Percentiles rank a stretch among this genome's conserved stretches.
Conservation (phyloP, 2,888 invertebrate species). For the Megastigmus dorsalis region DNA sequence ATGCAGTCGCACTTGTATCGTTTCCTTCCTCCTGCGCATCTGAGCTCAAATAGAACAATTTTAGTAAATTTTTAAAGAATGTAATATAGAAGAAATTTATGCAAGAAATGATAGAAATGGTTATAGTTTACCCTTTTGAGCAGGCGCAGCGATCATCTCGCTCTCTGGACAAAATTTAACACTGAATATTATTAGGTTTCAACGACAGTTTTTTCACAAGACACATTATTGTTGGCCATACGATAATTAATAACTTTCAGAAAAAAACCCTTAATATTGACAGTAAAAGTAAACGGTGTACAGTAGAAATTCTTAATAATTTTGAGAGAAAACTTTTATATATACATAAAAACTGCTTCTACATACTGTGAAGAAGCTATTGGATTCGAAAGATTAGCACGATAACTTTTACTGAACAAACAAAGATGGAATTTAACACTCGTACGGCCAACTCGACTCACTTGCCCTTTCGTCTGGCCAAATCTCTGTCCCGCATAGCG, state of each 20-base stretch:
- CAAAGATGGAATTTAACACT: no score
- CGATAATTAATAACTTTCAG: background rate
- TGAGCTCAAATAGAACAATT: no score
- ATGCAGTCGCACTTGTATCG: background rate
- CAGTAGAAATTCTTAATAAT: no score
- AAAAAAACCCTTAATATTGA: no score
- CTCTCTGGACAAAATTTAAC: constrained; percentile 24
- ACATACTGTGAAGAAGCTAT: no score
- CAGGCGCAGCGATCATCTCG: constrained; percentile 22
- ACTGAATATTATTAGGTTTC: constrained; percentile 34
- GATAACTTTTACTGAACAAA: no score
- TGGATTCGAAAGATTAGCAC: no score
- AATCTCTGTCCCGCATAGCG: constrained; percentile 55
- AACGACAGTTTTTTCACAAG: constrained; percentile 12
- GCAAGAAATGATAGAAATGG: background rate
- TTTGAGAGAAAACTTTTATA: no score
- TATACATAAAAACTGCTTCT: no score
- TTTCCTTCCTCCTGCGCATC: background rate
- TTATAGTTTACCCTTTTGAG: constrained; percentile 12
- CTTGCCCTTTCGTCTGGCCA: constrained; percentile 53
- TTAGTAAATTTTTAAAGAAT: background rate
- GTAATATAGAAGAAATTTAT: background rate
- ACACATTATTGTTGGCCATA: constrained; percentile 29
- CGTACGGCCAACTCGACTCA: constrained; percentile 53
- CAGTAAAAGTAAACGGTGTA: no score